Base-by-base conservation (phyloP, 53 echinoderm and acorn worm species). In the Apostichopus leukothele region DNA sequence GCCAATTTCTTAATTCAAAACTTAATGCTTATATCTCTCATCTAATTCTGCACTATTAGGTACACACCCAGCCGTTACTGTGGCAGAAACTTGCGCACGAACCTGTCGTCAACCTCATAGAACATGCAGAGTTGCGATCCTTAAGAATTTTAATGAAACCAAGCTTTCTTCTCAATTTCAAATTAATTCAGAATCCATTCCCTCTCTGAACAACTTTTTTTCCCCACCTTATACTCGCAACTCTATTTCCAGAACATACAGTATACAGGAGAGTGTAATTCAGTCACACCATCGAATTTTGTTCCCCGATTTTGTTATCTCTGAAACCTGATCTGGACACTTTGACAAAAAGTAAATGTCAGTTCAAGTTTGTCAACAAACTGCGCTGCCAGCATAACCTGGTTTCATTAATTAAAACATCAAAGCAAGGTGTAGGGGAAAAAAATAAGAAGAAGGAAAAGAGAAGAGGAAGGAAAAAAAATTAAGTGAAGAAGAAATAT, bases 341-440 rank as follows among this genome's bases (percentile, higher is more conserved):
- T n/a, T 6, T 71, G 71, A 71, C 71, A 71, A 71, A 63, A 63
- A 71, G 71, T 71, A 71, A 71, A 71, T 19, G 71, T 18, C 71
- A 71, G 71, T 71, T 71, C 16, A 71, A 71, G 71, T 71, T 71
- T 71, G 71, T 71, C 71, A 71, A 71, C 71, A 71, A 71, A 71
- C 71, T 19, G n/a, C 16, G 10, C 71, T 71, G 20, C 71, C 71
- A 18, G 20, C 71, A 71, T 71, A 71, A 71, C 71, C 71, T 71
- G 71, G 71, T 71, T 71, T 71, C 71, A 71, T 71, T 71, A 71
- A 71, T 71, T 71, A 71, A 71, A 57, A 9, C 57, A 9, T 10
- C 57, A 39, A 39, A 39, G 39, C 39, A 39, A 39, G 57, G 7
- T 10, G 10, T n/a, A n/a, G 10, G 57, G 7, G 7, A 57, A 57